Evolutionary conservation across 2,888 invertebrate species (phyloP).

Genomic region (Synanthedon formicaeformis): DNA sequence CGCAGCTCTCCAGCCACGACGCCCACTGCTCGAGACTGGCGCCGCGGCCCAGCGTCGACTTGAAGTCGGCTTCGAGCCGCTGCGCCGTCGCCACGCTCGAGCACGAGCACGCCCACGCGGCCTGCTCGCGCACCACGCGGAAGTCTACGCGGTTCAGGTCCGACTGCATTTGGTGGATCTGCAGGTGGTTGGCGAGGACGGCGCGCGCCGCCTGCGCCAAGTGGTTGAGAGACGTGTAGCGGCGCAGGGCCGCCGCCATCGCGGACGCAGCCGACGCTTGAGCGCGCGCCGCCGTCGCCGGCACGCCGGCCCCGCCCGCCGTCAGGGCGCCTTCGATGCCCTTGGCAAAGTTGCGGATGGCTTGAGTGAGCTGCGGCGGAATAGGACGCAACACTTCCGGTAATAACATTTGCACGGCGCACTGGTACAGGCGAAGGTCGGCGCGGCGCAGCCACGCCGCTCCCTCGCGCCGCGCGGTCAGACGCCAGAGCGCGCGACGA

Average conservation of each 20-base stretch:
- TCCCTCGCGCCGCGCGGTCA: constrained; percentile 73
- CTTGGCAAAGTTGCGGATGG: constrained; percentile 64
- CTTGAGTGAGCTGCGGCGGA: constrained; percentile 92
- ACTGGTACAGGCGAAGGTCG: constrained; percentile 95
- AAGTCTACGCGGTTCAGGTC: constrained; percentile 98
- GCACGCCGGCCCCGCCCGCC: constrained; percentile 87
- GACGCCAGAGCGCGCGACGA: constrained; percentile 88
- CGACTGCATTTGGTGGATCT: constrained; percentile 95
- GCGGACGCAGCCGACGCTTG: constrained; percentile 89
- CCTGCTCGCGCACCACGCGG: constrained; percentile 92
- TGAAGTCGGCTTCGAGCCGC: constrained; percentile 92
- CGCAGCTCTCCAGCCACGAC: constrained; percentile 94
- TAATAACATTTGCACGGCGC: constrained; percentile 94
- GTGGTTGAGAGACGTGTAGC: constrained; percentile 98
- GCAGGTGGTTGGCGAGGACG: constrained; percentile 93
- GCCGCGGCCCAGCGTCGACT: constrained; percentile 90
- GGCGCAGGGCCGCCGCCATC: constrained; percentile 93
- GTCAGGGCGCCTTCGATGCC: constrained; percentile 86
- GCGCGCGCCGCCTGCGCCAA: constrained; percentile 95
- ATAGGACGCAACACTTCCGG: constrained; percentile 96
- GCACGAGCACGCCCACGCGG: constrained; percentile 98
- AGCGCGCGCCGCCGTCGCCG: constrained; percentile 82
- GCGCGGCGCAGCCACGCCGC: constrained; percentile 84
- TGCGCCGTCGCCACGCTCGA: constrained; percentile 84
- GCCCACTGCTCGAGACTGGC: constrained; percentile 98